Conservation (phyloP, 1,140 invertebrate genomes). For the Agraylea sexmaculata region DNA sequence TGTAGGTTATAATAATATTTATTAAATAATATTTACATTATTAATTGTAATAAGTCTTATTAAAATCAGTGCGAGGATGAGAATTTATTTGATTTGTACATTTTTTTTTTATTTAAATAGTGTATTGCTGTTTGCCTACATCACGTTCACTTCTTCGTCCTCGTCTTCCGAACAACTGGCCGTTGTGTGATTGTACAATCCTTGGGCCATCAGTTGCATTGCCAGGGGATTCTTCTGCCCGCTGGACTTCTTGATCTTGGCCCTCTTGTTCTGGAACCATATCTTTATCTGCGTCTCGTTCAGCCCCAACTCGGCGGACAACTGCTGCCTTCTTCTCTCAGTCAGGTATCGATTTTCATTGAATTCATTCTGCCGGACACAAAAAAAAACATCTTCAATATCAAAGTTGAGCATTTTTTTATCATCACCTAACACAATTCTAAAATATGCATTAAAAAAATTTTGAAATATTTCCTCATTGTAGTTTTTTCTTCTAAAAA, state of each 20-base stretch:
- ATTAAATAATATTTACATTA: background rate
- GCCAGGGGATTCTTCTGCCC: slow-evolving; percentile 76
- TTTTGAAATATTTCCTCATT: too few relatives aligned
- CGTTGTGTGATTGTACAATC: slow-evolving; percentile 79
- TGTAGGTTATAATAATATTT: background rate
- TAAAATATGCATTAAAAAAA: too few relatives aligned
- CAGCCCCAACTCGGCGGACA: slow-evolving; percentile 74
- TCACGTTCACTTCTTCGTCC: slow-evolving; percentile 42
- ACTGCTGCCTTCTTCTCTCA: slow-evolving; percentile 73
- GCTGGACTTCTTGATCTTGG: slow-evolving; percentile 85
- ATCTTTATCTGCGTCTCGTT: slow-evolving; percentile 97
- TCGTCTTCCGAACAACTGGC: slow-evolving; percentile 60
- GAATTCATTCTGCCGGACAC: slow-evolving; percentile 56
- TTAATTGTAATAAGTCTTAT: background rate
- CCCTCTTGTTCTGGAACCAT: slow-evolving; percentile 90
- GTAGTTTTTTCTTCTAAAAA: too few relatives aligned
- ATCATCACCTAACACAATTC: too few relatives aligned
- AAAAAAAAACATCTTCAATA: slow-evolving; percentile 8
- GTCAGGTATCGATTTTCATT: slow-evolving; percentile 84
- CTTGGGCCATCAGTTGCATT: slow-evolving; percentile 82
- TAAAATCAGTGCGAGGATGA: background rate
- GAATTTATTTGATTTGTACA: background rate
- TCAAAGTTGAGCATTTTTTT: background rate
- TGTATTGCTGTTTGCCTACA: slow-evolving; percentile 2
- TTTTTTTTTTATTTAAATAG: background rate